These are phyloP conservation scores for Accipiter virgatus DNA, from an alignment of 2,113 vertebrate genomes.

Conservation along the genomic window DNA sequence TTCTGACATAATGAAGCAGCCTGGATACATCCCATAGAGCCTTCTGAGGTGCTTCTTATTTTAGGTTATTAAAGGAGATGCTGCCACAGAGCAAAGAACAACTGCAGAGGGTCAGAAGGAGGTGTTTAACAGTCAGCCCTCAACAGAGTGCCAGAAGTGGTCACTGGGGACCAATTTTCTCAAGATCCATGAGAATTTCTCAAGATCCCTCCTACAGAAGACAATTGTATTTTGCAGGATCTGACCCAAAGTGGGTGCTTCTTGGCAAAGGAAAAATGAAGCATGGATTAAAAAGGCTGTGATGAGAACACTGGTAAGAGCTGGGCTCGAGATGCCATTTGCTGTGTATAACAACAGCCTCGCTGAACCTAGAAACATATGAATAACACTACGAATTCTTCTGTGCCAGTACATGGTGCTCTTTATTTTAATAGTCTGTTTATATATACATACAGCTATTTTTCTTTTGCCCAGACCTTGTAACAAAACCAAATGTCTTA, in stretches of 20 bases:
- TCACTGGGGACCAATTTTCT: not conserved
- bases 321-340: not conserved
- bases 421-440: slow-evolving; percentile 43
- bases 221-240: not conserved
- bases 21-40: not conserved
- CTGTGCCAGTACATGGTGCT: slow-evolving; percentile 39
- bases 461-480: slow-evolving; percentile 19
- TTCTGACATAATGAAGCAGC: not conserved
- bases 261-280: not conserved
- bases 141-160: not conserved
- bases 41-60: not conserved
- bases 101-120: not conserved
- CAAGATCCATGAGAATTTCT: not conserved
- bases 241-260: not conserved
- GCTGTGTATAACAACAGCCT: not conserved
- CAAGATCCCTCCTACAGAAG: not conserved
- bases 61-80: not conserved
- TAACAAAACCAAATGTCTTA: slow-evolving; percentile 51
- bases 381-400: not conserved
- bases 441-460: slow-evolving; percentile 48
- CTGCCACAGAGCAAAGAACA: not conserved
- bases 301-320: not conserved
- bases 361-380: not conserved
- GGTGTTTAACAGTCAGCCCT: not conserved
- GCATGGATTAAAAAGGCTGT: not conserved